phyloP scores from a whole-genome alignment of 2,113 vertebrate genomes.

The Halichoeres trimaculatus region DNA sequence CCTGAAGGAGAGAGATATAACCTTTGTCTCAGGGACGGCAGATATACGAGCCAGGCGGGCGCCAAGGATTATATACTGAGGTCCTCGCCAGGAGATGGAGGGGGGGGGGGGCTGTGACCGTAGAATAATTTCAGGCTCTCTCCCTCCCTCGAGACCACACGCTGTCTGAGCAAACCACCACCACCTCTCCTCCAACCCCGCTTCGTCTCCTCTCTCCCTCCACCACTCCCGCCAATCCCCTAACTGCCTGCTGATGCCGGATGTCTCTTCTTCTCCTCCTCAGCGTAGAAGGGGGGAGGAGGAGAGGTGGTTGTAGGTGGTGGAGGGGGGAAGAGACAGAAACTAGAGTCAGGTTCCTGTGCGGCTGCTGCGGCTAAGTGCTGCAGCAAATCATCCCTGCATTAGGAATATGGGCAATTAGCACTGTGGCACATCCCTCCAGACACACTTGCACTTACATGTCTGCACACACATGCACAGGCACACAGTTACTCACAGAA shows the following conservation, averaged over 20 bases:
- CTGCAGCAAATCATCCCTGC: constrained; percentile 84
- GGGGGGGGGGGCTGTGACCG: constrained; percentile 75
- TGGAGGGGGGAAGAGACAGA: constrained; percentile 46
- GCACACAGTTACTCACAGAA: constrained; percentile 32
- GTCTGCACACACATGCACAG: constrained; percentile 8
- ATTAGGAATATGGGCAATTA: constrained; percentile 86
- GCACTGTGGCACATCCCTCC: constrained; percentile 74
- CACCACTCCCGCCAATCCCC: constrained; percentile 73
- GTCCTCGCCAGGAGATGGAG: constrained; percentile 75
- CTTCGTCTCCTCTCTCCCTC: constrained; percentile 26
- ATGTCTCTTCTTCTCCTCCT: constrained; percentile 81
- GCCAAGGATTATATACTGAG: constrained; percentile 80
- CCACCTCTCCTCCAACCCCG: constrained; percentile 8
- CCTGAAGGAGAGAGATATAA: constrained; percentile 75
- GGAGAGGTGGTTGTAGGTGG: constrained; percentile 37
- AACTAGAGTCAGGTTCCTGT: constrained; percentile 74
- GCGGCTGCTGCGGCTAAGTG: constrained; percentile 76
- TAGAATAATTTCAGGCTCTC: constrained; percentile 85
- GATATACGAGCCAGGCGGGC: constrained; percentile 77
- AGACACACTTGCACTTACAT: constrained; percentile 54
- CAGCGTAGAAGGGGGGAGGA: constrained; percentile 43
- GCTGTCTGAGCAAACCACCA: constrained; percentile 79
- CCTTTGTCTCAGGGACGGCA: constrained; percentile 81
- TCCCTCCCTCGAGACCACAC: constrained; percentile 82
- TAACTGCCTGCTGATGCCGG: constrained; percentile 81